Base-by-base conservation (phyloP, 2,888 invertebrate genomes). In the Pteria penguin region DNA sequence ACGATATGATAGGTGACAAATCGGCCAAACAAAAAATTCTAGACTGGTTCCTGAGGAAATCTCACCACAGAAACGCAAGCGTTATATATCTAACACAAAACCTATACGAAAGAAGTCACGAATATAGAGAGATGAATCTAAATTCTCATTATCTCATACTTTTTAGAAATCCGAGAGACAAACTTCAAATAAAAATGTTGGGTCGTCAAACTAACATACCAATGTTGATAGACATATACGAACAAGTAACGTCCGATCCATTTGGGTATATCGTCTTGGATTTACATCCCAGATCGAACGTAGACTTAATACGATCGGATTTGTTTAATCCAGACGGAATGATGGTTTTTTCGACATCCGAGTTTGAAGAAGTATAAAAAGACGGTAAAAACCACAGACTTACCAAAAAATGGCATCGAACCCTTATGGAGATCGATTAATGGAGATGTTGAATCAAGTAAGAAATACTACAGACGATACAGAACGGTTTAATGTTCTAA, bases 11-110 rank as follows among this genome's bases (percentile, higher is more conserved):
- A 54, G 22, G 24, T 0, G 62, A 71, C 8, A 52, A 45, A 45
- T 14, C 18, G 18, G 45, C 22, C 27, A 45, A 60, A 4, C 11
- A 60, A 4, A 29, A 26, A 8, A 5, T 62, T 2, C 29, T 29
- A 22, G 24, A 26, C 1, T 27, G 31, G n/a, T 71, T 62, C 29
- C 61, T 58, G 1, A 71, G 62, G n/a, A n/a, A n/a, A 29, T 58
- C 36, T 29, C 62, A 71, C 33, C 70, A 70, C 14, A 24, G 70
- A 36, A 70, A 70, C 31, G 27, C 45, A 3, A 71, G 71, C 45
- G 62, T 71, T 5, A 57, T 57, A 4, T 68, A 68, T 26, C 27
- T 68, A 18, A 29, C 29, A 22, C 68, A 68, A n/a, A 70, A 61
- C 22, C 14, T 70, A 14, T 70, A 61, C 27, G 32, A 70, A 18